Evolutionary conservation across 2,888 invertebrate genomes (phyloP), one percentile per base, ranked within the genome.

Genomic region (Dryocosmus kuriphilus): DNA sequence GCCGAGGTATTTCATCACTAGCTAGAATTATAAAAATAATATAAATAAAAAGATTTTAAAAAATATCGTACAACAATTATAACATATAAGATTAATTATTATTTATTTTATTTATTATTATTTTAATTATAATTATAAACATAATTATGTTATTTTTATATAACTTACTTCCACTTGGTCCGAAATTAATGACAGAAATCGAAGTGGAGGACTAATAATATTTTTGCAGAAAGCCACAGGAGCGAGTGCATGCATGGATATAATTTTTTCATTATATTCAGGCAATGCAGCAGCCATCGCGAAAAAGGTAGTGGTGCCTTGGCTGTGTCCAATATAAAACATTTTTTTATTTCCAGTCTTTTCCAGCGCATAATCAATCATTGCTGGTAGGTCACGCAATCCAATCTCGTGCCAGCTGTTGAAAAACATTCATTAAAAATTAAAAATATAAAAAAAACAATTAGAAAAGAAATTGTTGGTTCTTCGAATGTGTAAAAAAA

Each of bases 171-270:
- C 7, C 46, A 46, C 3, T 90, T 77, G 8, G 91, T 89, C n/a
- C n/a, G n/a, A n/a, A n/a, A n/a, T n/a, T n/a, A n/a, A n/a, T n/a
- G n/a, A n/a, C n/a, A 94, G 84, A 38, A 92, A 83, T 16, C 88
- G 88, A 0, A 94, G 90, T 1, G 94, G 88, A 0, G 92, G 92
- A 86, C 92, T 94, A 32, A 89, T 91, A 83, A 94, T 93, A 81
- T 94, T 92, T 19, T 92, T 92, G 89, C 95, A 92, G 82, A 93
- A 95, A 0, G 95, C 95, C 0, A 96, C 94, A 0, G 96, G 96
- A 0, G 95, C 96, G 80, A 96, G 88, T 2, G 94, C 94, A 84
- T 94, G 94, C 93, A 95, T 94, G 0, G 94, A 93, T 71, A 93
- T 92, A 9, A 96, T 93, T 85, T 92, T 92, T 1, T 91, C 86